phyloP scores from a whole-genome alignment of 2,113 vertebrate species.

The Microcebus ravelobensis region DNA sequence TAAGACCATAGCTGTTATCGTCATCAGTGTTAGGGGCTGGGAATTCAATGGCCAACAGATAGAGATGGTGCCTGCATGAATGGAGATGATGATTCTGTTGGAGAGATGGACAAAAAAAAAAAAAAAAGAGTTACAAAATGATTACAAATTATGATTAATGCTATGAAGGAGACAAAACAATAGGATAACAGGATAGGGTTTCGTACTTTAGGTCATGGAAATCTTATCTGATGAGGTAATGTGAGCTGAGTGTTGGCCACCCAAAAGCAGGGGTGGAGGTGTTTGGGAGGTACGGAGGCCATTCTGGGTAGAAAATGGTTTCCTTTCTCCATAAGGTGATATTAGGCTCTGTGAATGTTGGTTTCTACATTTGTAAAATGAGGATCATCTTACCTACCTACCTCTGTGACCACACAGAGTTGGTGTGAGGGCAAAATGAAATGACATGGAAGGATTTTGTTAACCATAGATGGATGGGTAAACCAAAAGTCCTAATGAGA shows the following conservation, averaged over 20 bases:
- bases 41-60: background rate
- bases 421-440: background rate
- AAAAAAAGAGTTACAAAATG: background rate
- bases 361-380: constrained; percentile 22
- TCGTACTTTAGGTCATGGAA: background rate
- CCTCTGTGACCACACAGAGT: background rate
- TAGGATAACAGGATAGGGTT: background rate
- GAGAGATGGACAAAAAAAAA: background rate
- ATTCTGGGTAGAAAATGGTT: background rate
- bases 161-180: background rate
- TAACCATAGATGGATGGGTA: background rate
- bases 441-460: background rate
- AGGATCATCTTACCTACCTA: background rate
- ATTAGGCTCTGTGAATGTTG: background rate
- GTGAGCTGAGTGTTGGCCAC: background rate
- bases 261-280: background rate
- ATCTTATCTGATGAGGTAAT: background rate
- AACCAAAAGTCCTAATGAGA: background rate
- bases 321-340: background rate
- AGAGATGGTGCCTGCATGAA: background rate
- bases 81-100: background rate
- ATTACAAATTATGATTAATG: background rate
- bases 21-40: background rate
- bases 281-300: background rate
- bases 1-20: background rate